Evolutionary conservation across 2,113 vertebrate species (phyloP).

Genomic region (Athene noctua): DNA sequence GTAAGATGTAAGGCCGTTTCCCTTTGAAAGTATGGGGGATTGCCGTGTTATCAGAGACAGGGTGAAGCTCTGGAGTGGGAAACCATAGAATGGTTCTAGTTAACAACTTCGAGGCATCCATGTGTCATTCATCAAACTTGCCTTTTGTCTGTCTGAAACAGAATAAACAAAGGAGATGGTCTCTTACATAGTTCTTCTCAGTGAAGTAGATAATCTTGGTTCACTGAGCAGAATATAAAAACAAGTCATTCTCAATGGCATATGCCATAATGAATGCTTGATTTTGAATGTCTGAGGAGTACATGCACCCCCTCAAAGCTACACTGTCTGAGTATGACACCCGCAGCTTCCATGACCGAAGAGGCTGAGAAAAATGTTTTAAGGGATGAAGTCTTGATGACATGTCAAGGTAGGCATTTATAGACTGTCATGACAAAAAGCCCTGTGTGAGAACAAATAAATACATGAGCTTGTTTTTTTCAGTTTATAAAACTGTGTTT

Average conservation of each 20-base stretch:
- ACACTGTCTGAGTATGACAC: neutral
- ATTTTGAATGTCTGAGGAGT: neutral
- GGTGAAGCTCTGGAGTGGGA: neutral
- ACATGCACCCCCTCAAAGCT: neutral
- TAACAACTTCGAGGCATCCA: constrained; percentile 8
- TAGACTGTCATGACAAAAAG: neutral
- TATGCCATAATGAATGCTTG: constrained; percentile 7
- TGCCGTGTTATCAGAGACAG: neutral
- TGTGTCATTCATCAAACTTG: constrained; percentile 19
- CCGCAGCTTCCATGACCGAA: neutral
- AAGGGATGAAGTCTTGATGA: neutral
- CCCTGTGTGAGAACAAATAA: neutral
- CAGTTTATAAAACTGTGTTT: neutral
- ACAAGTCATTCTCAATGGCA: neutral
- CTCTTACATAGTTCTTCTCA: neutral
- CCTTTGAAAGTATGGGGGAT: neutral
- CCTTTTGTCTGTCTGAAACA: constrained; percentile 36
- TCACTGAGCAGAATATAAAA: constrained; percentile 39
- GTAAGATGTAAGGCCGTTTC: neutral
- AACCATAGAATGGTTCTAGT: neutral
- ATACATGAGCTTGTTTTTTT: neutral
- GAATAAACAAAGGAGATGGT: constrained; percentile 43
- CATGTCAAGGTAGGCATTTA: neutral
- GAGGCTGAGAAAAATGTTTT: neutral
- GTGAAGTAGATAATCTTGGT: constrained; percentile 36